Base-by-base conservation (phyloP, 2,113 vertebrate species). In the Aldabrachelys gigantea region DNA sequence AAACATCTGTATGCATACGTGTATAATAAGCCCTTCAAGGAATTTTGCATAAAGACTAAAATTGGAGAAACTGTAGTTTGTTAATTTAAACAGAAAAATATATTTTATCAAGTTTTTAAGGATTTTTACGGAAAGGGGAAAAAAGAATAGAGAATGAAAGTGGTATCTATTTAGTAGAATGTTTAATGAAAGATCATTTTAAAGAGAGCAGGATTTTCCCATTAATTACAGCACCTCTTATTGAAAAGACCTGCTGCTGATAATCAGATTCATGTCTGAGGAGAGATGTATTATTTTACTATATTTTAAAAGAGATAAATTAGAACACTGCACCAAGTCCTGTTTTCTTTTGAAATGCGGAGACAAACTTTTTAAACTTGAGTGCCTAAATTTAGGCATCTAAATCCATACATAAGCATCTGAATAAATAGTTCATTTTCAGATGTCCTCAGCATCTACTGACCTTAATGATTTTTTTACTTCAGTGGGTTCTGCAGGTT, bases 41-140 rank as follows among this genome's bases (percentile, higher is more conserved):
- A 88, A 85, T 92, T 95, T 83, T 96, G 85, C 91, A 87, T 92
- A 93, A 90, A 97, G 96, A 80, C 52, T 87, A 96, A 94, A 89
- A 85, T 80, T 85, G 78, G 80, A 82, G 50, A 72, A 91, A 76
- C 10, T 89, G 6, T 85, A 57, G 56, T 16, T 62, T 5, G 59
- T 62, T 62, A 31, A 29, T 62, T 62, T 35, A 62, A 62, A 31
- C 27, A 59, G 27, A 59, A 59, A 59, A 29, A 59, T 27, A 59
- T 1, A 83, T 13, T 65, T 89, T 80, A 80, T 41, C 8, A 38
- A 93, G 90, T 6, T 85, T 69, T 85, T 92, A 22, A 82, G 83
- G 6, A 56, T 29, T 47, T 92, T 84, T 84, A 84, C 27, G 75
- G 85, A 81, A 21, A 53, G 38, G 21, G 10, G 12, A 5, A 78